phyloP scores from a whole-genome alignment of 2,888 invertebrate genomes.

The Ennomos quercinarius region DNA sequence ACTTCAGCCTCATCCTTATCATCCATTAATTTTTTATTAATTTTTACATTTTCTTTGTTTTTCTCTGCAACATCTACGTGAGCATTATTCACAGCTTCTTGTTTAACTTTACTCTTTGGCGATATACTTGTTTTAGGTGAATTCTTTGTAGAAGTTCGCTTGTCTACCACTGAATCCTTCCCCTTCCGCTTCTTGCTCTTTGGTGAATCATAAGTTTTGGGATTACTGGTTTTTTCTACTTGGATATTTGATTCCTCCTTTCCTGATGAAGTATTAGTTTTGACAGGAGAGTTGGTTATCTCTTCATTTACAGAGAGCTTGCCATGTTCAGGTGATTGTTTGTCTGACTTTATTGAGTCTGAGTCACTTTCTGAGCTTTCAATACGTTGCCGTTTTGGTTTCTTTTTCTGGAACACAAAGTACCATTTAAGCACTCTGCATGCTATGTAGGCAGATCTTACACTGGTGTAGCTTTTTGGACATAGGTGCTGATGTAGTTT shows the following conservation, averaged over 20 bases:
- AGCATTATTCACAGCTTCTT: slow-evolving; percentile 33
- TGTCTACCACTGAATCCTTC: slow-evolving; percentile 19
- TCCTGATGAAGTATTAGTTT: slow-evolving; percentile 12
- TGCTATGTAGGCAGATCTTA: too few relatives aligned
- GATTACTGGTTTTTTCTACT: slow-evolving; percentile 49
- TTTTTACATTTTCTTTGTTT: slow-evolving; percentile 30
- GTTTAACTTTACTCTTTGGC: slow-evolving; percentile 31
- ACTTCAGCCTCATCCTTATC: slow-evolving; percentile 34
- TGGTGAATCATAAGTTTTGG: slow-evolving; percentile 66
- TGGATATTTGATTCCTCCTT: slow-evolving; percentile 47
- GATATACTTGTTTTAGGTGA: slow-evolving; percentile 24
- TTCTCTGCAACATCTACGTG: slow-evolving; percentile 15
- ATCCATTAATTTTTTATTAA: slow-evolving; percentile 39
- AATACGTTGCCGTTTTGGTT: slow-evolving; percentile 69
- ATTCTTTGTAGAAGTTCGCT: slow-evolving; percentile 5
- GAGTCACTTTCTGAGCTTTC: slow-evolving; percentile 73
- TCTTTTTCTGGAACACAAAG: slow-evolving; percentile 57
- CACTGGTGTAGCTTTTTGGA: too few relatives aligned
- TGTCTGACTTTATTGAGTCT: slow-evolving; percentile 33
- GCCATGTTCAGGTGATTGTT: slow-evolving; percentile 17
- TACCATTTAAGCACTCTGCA: neutral
- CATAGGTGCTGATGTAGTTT: slow-evolving; percentile 1
- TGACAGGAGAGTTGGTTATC: slow-evolving; percentile 7
- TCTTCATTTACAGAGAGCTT: slow-evolving; percentile 9
- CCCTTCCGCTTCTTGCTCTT: slow-evolving; percentile 53